Evolutionary conservation across 1,140 invertebrate species (phyloP).

Genomic region (Philotrypesis tridentata): DNA sequence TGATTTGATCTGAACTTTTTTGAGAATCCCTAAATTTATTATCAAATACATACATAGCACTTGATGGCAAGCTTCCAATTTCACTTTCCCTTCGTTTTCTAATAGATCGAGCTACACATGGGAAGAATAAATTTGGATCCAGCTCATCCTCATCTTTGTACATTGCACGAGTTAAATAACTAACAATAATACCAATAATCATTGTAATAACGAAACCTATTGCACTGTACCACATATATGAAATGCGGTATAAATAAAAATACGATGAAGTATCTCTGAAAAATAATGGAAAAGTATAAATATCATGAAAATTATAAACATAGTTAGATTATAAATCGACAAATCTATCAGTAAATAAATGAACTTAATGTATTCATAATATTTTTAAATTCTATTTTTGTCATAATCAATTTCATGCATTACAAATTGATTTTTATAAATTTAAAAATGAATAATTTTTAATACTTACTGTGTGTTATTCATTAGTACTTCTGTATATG

Average conservation of each 20-base stretch:
- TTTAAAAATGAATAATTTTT: too few species aligned
- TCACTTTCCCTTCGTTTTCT: constrained; percentile 27
- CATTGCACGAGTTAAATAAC: constrained; percentile 27
- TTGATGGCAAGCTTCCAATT: constrained; percentile 19
- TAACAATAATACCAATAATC: constrained; percentile 78
- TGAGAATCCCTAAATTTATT: constrained; percentile 2
- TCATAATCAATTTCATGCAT: too few species aligned
- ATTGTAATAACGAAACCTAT: constrained; percentile 81
- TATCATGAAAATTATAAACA: neutral
- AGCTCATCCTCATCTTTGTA: constrained; percentile 22
- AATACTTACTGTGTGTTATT: constrained; percentile 1
- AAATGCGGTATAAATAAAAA: constrained; percentile 80
- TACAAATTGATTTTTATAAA: too few species aligned
- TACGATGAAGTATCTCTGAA: constrained; percentile 54
- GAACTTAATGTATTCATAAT: too few species aligned
- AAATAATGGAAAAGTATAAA: constrained; percentile 41
- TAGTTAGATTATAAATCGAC: neutral
- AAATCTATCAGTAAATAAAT: too few species aligned
- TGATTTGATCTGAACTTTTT: constrained; percentile 24
- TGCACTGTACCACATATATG: constrained; percentile 90
- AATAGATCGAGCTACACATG: constrained; percentile 44
- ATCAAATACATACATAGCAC: constrained; percentile 28
- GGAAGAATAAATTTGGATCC: constrained; percentile 54
- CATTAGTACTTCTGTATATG: constrained; percentile 3
- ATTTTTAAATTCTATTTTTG: too few species aligned